These are phyloP conservation scores for Volucella zonaria DNA, from an alignment of 2,888 invertebrate species.

Conservation along the genomic window DNA sequence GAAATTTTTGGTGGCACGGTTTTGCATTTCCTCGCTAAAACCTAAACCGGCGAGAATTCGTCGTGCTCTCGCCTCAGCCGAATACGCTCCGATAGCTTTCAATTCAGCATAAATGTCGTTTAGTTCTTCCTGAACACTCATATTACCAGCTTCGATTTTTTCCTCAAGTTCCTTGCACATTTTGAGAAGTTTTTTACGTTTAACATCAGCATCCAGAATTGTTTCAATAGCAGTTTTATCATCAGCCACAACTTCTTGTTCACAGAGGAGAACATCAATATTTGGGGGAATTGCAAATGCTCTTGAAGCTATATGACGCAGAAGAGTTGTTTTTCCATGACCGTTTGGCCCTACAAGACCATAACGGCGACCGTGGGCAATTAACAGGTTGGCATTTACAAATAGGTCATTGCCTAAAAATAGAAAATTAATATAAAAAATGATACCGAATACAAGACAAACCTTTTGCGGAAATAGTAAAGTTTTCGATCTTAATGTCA, in stretches of 20 bases:
- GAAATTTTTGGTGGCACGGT: conserved; percentile 94
- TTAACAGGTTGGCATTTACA: conserved; percentile 95
- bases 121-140: conserved; percentile 89
- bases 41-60: conserved; percentile 98
- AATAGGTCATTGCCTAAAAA: conserved; percentile 93
- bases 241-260: conserved; percentile 98
- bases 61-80: conserved; percentile 97
- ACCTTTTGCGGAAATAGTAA: conserved; percentile 97
- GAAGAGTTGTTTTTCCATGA: conserved; percentile 98
- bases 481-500: conserved; percentile 99
- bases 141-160: conserved; percentile 88
- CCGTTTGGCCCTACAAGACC: conserved; percentile 99
- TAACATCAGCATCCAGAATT: conserved; percentile 95
- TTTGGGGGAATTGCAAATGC: conserved; percentile 97
- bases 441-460: conserved; percentile 48
- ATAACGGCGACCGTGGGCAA: conserved; percentile 96
- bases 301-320: conserved; percentile 95
- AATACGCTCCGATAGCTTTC: conserved; percentile 98
- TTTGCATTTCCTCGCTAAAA: conserved; percentile 94
- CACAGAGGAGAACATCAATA: conserved; percentile 97
- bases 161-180: conserved; percentile 93
- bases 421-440: background rate
- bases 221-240: conserved; percentile 96
- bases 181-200: conserved; percentile 90
- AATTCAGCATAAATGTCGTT: conserved; percentile 97